Percentiles rank a stretch among this genome's conserved stretches.
phyloP scores from a whole-genome alignment of 2,888 invertebrate genomes.

The Lampropteryx suffumata region DNA sequence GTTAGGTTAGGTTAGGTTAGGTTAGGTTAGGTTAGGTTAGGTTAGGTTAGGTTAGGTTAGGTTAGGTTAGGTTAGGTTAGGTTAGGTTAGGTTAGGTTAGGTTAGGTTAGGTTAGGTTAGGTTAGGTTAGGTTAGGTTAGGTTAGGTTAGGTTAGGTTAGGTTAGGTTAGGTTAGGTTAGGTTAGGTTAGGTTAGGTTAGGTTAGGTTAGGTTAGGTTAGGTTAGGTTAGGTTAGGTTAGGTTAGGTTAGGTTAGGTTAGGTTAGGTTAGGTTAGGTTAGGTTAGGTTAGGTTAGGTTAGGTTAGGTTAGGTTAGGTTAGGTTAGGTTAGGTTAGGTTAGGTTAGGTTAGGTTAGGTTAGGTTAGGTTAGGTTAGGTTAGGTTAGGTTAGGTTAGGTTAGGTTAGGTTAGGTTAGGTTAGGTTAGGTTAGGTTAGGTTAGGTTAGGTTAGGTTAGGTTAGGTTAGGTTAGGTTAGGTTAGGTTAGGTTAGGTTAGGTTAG shows the following conservation, averaged over 20 bases:
- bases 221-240: slow-evolving; percentile 9
- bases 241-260: slow-evolving; percentile 16
- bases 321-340: too few species aligned
- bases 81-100: slow-evolving; percentile 21
- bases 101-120: slow-evolving; percentile 6
- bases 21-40: slow-evolving; percentile 21
- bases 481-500: slow-evolving; percentile 28
- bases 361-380: slow-evolving; percentile 8
- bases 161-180: slow-evolving; percentile 15
- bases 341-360: slow-evolving; percentile 10
- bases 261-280: too few species aligned
- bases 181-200: slow-evolving; percentile 7
- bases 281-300: too few species aligned
- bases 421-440: slow-evolving; percentile 9
- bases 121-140: slow-evolving; percentile 16
- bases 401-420: slow-evolving; percentile 8
- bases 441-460: slow-evolving; percentile 31
- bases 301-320: too few species aligned
- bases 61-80: slow-evolving; percentile 24
- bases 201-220: slow-evolving; percentile 1
- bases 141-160: slow-evolving; percentile 25
- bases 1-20: slow-evolving; percentile 1
- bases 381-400: slow-evolving; percentile 9
- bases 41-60: slow-evolving; percentile 30
- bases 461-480: slow-evolving; percentile 32